A percentile compares a stretch with the other conserved stretches of the same genome.
Evolutionary conservation across 2,888 invertebrate genomes (phyloP).

Genomic region (Brachyptera risi): DNA sequence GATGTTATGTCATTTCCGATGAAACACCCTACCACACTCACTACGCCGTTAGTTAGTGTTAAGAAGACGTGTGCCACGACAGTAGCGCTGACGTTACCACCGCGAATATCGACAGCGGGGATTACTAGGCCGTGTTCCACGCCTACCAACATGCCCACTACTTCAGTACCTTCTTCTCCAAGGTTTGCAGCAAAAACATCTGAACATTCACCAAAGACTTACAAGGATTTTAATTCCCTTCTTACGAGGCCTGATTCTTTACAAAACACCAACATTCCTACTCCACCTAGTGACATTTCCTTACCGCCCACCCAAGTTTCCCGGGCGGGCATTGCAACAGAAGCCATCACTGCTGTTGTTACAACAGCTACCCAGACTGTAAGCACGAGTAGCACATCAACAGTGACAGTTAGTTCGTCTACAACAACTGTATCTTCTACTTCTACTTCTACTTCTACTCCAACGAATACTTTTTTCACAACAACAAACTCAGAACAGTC

Average conservation of each 20-base stretch:
- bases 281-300: slow-evolving; percentile 15
- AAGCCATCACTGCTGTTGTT: slow-evolving; percentile 22
- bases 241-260: slow-evolving; percentile 6
- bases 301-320: background rate
- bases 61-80: slow-evolving; percentile 35
- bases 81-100: background rate
- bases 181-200: slow-evolving; percentile 18
- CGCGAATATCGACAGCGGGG: background rate
- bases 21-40: slow-evolving; percentile 30
- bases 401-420: slow-evolving; percentile 26
- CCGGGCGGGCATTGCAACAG: background rate
- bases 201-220: slow-evolving; percentile 26
- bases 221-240: slow-evolving; percentile 22
- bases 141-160: slow-evolving; percentile 6
- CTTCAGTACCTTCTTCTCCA: slow-evolving; percentile 9
- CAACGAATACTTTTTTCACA: slow-evolving; percentile 14
- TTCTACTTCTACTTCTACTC: slow-evolving; percentile 9
- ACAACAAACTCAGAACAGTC: slow-evolving; percentile 7
- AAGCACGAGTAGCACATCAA: slow-evolving; percentile 31
- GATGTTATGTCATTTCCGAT: slow-evolving; percentile 29
- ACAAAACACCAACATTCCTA: slow-evolving; percentile 27
- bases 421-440: slow-evolving; percentile 22
- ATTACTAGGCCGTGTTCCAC: slow-evolving; percentile 24
- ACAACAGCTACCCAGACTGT: no score
- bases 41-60: slow-evolving; percentile 34